A percentile compares a stretch with the other conserved stretches of the same genome.
These are phyloP conservation scores for Camponotus pennsylvanicus DNA, from an alignment of 1,140 invertebrate species.

Conservation along the genomic window DNA sequence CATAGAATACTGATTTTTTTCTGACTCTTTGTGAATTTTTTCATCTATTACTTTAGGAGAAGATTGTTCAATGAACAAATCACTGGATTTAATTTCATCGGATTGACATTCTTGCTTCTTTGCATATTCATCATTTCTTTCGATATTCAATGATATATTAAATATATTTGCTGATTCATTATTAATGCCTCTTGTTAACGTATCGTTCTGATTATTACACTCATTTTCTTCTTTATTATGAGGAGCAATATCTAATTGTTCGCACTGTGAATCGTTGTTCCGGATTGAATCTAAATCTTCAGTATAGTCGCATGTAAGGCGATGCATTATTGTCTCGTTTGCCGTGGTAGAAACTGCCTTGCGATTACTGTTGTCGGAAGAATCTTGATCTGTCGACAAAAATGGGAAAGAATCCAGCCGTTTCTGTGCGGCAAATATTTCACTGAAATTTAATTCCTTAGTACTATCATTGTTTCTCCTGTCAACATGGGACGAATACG, in stretches of 20 bases:
- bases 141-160: not conserved
- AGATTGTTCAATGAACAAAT: not conserved
- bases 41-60: conserved; percentile 13
- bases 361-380: not conserved
- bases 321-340: not conserved
- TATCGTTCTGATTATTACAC: not conserved
- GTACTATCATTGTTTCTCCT: not conserved
- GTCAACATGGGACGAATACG: conserved; percentile 44
- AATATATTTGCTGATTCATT: not conserved
- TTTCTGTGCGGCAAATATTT: conserved; percentile 31
- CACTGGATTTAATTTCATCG: not conserved
- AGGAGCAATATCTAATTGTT: not conserved
- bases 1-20: not conserved
- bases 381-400: not conserved
- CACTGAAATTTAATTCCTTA: conserved; percentile 34
- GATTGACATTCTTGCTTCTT: not conserved
- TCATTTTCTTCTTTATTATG: not conserved
- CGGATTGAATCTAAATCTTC: not conserved
- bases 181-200: not conserved
- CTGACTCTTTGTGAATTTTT: not conserved
- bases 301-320: not conserved
- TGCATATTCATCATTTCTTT: not conserved
- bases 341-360: not conserved
- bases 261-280: not conserved
- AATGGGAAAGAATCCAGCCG: conserved; percentile 4